Base-by-base conservation (phyloP, 2,888 invertebrate genomes). In the Arrhopalites spinosus region DNA sequence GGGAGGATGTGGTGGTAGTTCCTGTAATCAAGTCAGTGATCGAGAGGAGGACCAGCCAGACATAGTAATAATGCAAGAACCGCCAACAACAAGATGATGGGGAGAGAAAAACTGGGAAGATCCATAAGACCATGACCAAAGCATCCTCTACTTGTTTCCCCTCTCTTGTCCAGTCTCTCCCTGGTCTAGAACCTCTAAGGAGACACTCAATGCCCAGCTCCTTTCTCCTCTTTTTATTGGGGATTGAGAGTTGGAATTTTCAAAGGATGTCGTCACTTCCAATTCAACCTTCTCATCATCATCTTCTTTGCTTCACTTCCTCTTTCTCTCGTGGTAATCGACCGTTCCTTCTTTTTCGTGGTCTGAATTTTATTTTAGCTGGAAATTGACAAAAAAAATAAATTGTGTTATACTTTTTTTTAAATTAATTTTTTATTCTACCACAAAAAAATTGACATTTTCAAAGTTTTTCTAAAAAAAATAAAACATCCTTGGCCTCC, bases 51-150 rank as follows among this genome's bases (percentile, higher is more conserved):
- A 77, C 74, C 61, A 80, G 68, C 47, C 77, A 70, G n/a, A 77
- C 29, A 63, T 75, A 77, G 70, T 74, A 76, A 73, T 76, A 78
- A 75, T 75, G 74, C 76, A 78, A 77, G 71, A 72, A 75, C 72
- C 78, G 72, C 67, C 75, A 72, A 15, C 50, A 50, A 15, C 74
- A 71, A 76, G 17, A 50, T 23, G 59, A 59, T 20, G 25, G 59
- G 77, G 75, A 76, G 76, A 73, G 73, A 76, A 76, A 80, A 78
- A 80, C 79, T 75, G 79, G 78, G 81, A 80, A 74, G 80, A 79
- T 78, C 81, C 80, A 81, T 80, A 79, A 76, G 78, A 81, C 79
- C 81, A 81, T 81, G 80, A 80, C 81, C 80, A 78, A 78, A 78
- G 79, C 80, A 80, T 80, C 78, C 77, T 80, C 77, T 74, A n/a